These are phyloP conservation scores for Stigmatopora nigra DNA, from an alignment of 2,113 vertebrate genomes.

Conservation along the genomic window DNA sequence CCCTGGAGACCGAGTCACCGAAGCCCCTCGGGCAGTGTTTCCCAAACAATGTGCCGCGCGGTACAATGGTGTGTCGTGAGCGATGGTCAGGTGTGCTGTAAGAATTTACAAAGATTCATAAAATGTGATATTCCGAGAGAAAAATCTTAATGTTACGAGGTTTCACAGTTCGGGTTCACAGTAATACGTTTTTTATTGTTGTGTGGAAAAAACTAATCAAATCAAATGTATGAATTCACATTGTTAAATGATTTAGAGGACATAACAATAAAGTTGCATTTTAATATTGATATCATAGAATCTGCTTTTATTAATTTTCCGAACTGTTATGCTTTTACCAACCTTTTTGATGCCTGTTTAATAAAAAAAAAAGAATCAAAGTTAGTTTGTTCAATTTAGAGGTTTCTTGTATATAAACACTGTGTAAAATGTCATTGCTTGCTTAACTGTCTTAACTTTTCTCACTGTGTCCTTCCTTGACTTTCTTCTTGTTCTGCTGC, in stretches of 20 bases:
- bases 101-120: too few species aligned
- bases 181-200: background rate
- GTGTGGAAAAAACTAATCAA: background rate
- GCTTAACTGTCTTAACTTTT: slow-evolving; percentile 1
- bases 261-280: background rate
- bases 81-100: too few species aligned
- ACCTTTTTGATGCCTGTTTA: background rate
- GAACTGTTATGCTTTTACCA: background rate
- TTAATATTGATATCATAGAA: background rate
- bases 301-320: background rate
- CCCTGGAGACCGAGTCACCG: too few species aligned
- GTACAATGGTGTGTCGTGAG: too few species aligned
- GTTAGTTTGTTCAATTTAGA: background rate
- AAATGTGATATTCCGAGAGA: too few species aligned
- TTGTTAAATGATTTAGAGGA: background rate
- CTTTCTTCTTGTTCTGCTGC: slow-evolving; percentile 45
- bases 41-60: too few species aligned
- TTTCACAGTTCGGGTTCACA: too few species aligned
- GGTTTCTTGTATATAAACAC: background rate
- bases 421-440: background rate
- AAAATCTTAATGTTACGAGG: too few species aligned
- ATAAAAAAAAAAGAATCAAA: background rate
- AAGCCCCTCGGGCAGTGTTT: too few species aligned
- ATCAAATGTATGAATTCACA: background rate
- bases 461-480: slow-evolving; percentile 1